phyloP scores from a whole-genome alignment of 2,113 vertebrate species.

The Periophthalmodon schlosseri region DNA sequence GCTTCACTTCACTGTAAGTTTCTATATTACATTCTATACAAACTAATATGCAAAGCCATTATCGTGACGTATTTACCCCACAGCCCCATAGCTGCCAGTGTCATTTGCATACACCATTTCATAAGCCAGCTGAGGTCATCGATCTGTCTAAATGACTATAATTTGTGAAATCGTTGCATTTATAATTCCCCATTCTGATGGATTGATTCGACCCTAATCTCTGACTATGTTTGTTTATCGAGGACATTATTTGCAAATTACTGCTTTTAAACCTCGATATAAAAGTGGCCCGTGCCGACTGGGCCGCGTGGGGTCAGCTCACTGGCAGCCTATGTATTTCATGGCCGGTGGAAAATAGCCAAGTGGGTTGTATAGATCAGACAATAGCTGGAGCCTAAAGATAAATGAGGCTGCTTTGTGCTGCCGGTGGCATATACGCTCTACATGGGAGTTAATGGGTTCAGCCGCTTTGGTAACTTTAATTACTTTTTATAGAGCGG shows the following conservation, averaged over 20 bases:
- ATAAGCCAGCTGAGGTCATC: background rate
- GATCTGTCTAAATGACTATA: background rate
- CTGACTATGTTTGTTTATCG: constrained; percentile 15
- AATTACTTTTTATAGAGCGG: constrained; percentile 4
- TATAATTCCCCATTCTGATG: background rate
- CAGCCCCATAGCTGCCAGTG: background rate
- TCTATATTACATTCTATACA: background rate
- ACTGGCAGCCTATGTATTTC: constrained; percentile 32
- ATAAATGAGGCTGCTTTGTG: constrained; percentile 35
- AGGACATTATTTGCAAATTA: constrained; percentile 29
- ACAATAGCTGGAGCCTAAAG: constrained; percentile 28
- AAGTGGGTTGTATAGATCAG: constrained; percentile 28
- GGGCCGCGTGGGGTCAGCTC: constrained; percentile 25
- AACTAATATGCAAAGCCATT: background rate
- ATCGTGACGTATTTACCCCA: background rate
- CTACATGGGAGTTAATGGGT: constrained; percentile 17
- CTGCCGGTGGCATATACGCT: constrained; percentile 3
- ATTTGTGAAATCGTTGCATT: constrained; percentile 1
- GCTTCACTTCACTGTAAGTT: no score
- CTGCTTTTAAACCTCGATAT: constrained; percentile 12
- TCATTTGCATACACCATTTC: constrained; percentile 2
- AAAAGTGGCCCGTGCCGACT: constrained; percentile 7
- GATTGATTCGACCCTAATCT: constrained; percentile 16
- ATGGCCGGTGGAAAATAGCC: constrained; percentile 31
- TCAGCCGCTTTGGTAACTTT: constrained; percentile 19